Percentiles rank a stretch among this genome's conserved stretches.
These are phyloP conservation scores for Heliconius eleuchia DNA, from an alignment of 1,140 invertebrate genomes.

Conservation along the genomic window DNA sequence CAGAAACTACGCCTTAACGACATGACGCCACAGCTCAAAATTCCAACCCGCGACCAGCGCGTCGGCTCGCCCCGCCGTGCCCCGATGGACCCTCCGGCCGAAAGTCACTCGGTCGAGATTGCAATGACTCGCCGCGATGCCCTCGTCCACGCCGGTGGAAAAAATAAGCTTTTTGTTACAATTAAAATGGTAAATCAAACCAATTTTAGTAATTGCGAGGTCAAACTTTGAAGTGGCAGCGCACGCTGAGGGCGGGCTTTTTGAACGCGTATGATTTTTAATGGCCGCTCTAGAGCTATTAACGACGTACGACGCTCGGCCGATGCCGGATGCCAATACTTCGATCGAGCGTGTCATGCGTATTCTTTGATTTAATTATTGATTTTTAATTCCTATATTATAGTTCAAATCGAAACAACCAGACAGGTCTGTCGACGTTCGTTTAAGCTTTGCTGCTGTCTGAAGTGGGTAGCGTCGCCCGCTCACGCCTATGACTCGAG, in stretches of 20 bases:
- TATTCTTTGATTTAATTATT: slow-evolving; percentile 48
- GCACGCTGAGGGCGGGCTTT: slow-evolving; percentile 59
- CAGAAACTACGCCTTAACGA: slow-evolving; percentile 77
- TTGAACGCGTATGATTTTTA: slow-evolving; percentile 73
- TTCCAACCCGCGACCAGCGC: slow-evolving; percentile 50
- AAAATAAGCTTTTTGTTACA: slow-evolving; percentile 81
- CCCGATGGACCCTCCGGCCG: slow-evolving; percentile 72
- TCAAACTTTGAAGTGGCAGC: slow-evolving; percentile 75
- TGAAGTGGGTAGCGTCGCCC: slow-evolving; percentile 24
- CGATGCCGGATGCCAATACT: slow-evolving; percentile 29
- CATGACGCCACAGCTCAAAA: slow-evolving; percentile 77
- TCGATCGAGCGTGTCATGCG: slow-evolving; percentile 42
- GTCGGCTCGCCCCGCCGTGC: slow-evolving; percentile 54
- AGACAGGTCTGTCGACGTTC: background rate
- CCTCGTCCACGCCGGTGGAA: slow-evolving; percentile 62
- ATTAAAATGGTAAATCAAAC: slow-evolving; percentile 81
- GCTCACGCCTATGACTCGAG: slow-evolving; percentile 42
- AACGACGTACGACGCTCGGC: slow-evolving; percentile 48
- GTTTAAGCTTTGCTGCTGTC: slow-evolving; percentile 16
- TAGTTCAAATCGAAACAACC: background rate
- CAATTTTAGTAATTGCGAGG: slow-evolving; percentile 81
- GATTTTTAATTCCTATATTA: slow-evolving; percentile 19
- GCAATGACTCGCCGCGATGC: slow-evolving; percentile 57
- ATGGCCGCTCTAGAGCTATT: slow-evolving; percentile 53
- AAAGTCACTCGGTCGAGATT: slow-evolving; percentile 80